Percentiles rank a stretch among this genome's conserved stretches.
Evolutionary conservation across 2,888 invertebrate genomes (phyloP).

Genomic region (Nephrotoma appendiculata): DNA sequence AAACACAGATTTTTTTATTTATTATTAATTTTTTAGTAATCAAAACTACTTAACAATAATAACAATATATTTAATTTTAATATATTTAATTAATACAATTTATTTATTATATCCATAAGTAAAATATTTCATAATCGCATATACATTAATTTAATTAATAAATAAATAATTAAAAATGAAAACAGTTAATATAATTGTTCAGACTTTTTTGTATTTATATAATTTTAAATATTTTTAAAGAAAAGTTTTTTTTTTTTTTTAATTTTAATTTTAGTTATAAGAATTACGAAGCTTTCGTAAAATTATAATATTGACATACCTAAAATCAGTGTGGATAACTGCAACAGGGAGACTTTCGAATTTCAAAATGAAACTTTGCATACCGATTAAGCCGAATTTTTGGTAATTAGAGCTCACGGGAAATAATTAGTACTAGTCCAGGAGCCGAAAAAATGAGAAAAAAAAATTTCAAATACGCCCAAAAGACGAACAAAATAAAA

Average conservation of each 20-base stretch:
- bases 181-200: not conserved
- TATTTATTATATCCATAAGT: not conserved
- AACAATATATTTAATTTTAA: not conserved
- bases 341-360: too few species aligned
- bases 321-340: too few species aligned
- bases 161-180: not conserved
- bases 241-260: not conserved
- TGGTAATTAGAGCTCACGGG: too few species aligned
- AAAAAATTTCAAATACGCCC: too few species aligned
- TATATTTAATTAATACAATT: not conserved
- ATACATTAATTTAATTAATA: not conserved
- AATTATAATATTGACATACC: not conserved
- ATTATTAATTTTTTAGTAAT: not conserved
- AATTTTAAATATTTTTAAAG: not conserved
- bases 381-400: too few species aligned
- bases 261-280: not conserved
- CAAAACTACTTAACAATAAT: not conserved
- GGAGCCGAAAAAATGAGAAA: too few species aligned
- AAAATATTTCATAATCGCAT: not conserved
- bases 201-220: not conserved
- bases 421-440: too few species aligned
- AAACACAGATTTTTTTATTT: not conserved
- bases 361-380: too few species aligned
- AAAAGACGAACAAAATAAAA: too few species aligned
- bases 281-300: not conserved